Conservation (phyloP, 30 jellyfish, hydroid and myxozoan species). For the Pelagia noctiluca region DNA sequence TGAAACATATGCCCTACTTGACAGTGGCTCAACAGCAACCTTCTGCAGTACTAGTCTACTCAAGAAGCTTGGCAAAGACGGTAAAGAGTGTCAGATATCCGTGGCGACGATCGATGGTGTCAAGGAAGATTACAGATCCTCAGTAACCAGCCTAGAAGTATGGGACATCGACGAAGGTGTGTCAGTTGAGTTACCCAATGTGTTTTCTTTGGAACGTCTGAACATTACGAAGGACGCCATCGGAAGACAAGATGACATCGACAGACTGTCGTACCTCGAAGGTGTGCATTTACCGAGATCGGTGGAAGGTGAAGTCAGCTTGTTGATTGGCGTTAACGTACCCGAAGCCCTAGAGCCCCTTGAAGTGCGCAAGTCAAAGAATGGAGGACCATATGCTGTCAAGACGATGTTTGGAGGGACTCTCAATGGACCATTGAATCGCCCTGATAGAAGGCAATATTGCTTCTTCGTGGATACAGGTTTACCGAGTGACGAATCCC, state of each 20-base stretch:
- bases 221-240: constrained; percentile 10
- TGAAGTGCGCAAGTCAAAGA: not conserved
- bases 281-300: constrained; percentile 34
- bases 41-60: constrained; percentile 28
- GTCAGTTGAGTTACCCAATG: constrained; percentile 17
- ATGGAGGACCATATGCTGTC: constrained; percentile 64
- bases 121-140: constrained; percentile 14
- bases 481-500: not conserved
- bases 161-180: constrained; percentile 23
- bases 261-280: constrained; percentile 14
- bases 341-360: constrained; percentile 50
- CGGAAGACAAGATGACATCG: constrained; percentile 34
- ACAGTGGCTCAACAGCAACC: constrained; percentile 70
- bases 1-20: constrained; percentile 57
- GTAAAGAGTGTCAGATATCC: constrained; percentile 27
- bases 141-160: constrained; percentile 25
- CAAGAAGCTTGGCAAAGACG: constrained; percentile 16
- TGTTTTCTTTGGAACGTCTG: constrained; percentile 21
- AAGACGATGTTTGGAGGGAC: constrained; percentile 50
- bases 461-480: not conserved
- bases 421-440: constrained; percentile 38
- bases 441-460: not conserved
- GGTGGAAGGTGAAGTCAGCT: not conserved
- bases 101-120: constrained; percentile 48
- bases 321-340: constrained; percentile 38